A percentile compares a stretch with the other conserved stretches of the same genome.
phyloP scores from a whole-genome alignment of 1,140 invertebrate species.

The Cyrtorhinus lividipennis region DNA sequence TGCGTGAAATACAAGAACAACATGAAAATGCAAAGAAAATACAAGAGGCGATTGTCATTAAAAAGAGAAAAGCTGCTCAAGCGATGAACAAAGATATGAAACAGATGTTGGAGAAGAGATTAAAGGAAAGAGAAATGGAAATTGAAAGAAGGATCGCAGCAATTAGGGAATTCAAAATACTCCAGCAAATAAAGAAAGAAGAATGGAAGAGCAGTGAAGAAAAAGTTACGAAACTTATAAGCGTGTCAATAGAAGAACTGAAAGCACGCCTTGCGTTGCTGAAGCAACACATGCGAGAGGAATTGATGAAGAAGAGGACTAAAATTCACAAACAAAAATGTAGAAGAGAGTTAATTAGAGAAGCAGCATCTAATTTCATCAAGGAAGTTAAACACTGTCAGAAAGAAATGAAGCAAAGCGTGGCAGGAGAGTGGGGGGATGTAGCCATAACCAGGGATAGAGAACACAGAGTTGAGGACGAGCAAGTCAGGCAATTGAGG shows the following conservation, averaged over 20 bases:
- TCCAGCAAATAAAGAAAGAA: conserved; percentile 2
- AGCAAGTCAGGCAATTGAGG: neutral
- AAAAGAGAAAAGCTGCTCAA: neutral
- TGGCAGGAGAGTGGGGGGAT: neutral
- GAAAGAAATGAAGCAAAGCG: neutral
- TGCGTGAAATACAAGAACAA: neutral
- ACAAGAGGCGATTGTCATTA: neutral
- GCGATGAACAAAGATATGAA: neutral
- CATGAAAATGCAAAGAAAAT: neutral
- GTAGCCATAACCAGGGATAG: neutral
- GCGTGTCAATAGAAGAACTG: neutral
- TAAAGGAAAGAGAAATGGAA: neutral
- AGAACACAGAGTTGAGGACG: neutral
- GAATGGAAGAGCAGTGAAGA: neutral
- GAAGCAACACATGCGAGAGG: neutral
- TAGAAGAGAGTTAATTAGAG: neutral
- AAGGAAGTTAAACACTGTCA: neutral
- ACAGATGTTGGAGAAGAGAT: neutral
- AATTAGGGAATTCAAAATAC: neutral
- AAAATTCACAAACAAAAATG: neutral
- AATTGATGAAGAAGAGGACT: neutral
- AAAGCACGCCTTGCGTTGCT: neutral
- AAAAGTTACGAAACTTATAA: neutral
- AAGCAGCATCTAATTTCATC: neutral
- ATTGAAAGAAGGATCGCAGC: neutral